Conservation (phyloP, 2,888 invertebrate genomes). For the Drosophila siamana region DNA sequence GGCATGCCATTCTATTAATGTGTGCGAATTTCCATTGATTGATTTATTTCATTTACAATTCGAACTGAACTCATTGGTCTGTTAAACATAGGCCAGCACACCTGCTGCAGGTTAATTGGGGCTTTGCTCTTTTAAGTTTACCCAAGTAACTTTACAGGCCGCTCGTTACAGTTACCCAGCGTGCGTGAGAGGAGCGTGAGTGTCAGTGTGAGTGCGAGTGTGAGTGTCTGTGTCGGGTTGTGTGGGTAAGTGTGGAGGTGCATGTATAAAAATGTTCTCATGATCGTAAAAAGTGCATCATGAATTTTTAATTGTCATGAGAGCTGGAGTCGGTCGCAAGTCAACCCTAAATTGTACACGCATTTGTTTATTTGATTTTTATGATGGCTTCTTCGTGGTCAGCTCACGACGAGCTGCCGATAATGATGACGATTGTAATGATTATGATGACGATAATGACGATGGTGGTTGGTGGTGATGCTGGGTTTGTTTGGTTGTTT, state of each 20-base stretch:
- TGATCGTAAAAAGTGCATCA: constrained; percentile 50
- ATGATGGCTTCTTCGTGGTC: constrained; percentile 53
- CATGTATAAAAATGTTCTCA: constrained; percentile 48
- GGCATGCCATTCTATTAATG: not conserved
- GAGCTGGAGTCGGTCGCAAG: constrained; percentile 25
- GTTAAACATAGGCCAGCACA: not conserved
- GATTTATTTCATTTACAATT: not conserved
- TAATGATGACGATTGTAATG: constrained; percentile 9
- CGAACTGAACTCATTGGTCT: not conserved
- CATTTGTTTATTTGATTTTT: constrained; percentile 66
- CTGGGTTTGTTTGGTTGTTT: constrained; percentile 61
- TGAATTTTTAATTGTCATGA: constrained; percentile 66
- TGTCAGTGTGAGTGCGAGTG: not conserved
- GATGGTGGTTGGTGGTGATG: constrained; percentile 31
- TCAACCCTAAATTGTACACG: constrained; percentile 45
- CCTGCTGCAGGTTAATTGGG: constrained; percentile 1
- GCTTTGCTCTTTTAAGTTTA: not conserved
- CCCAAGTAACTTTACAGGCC: constrained; percentile 7
- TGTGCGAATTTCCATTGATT: not conserved
- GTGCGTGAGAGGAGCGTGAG: not conserved
- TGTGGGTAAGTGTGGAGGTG: constrained; percentile 6
- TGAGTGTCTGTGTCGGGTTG: not conserved
- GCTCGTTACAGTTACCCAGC: constrained; percentile 15
- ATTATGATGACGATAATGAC: constrained; percentile 17
- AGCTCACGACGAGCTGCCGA: constrained; percentile 16